Evolutionary conservation across 2,113 vertebrate species (phyloP), one percentile per base, ranked within the genome.

Genomic region (Mastomys coucha): DNA sequence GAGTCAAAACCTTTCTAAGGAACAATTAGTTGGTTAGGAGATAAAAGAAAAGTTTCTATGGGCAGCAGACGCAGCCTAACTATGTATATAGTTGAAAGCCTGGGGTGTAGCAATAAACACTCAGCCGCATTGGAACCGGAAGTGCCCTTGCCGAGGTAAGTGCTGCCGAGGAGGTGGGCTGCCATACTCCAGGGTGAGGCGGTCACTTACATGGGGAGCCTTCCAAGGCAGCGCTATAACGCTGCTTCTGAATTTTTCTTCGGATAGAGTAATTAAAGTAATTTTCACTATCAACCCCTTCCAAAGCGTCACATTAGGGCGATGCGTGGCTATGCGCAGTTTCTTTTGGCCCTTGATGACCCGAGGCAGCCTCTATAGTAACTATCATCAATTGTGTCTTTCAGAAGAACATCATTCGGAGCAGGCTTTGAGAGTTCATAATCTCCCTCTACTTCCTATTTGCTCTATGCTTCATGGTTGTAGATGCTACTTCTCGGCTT

Each of bases 11-110:
- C 20, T 88, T 94, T 67, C 51, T 77, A 51, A 67, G 49, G 33
- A 89, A 56, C 73, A 45, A 36, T 91, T 90, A 49, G 6, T 13
- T 58, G 53, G 7, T 49, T 90, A 87, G n/a, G 53, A 91, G 80
- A 84, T 76, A 84, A 89, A 75, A 33, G 95, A 12, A 33, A 20
- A 51, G 31, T 39, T 82, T 97, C 93, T 92, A n/a, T 12, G 49
- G 88, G 88, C 93, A 97, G 90, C 96, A 97, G 97, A 97, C 51
- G 86, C 93, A 97, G 91, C 96, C 97, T 93, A 95, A 94, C 97
- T 98, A 98, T 98, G 98, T 97, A 97, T 96, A 98, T 97, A 31
- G 94, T 98, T 97, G 98, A 98, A 98, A 97, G 94, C 94, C 96
- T 92, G 93, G 81, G 82, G 92, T 91, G 94, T 82, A 0, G 80